phyloP scores from a whole-genome alignment of 2,888 invertebrate genomes.

The Pammene fasciana region DNA sequence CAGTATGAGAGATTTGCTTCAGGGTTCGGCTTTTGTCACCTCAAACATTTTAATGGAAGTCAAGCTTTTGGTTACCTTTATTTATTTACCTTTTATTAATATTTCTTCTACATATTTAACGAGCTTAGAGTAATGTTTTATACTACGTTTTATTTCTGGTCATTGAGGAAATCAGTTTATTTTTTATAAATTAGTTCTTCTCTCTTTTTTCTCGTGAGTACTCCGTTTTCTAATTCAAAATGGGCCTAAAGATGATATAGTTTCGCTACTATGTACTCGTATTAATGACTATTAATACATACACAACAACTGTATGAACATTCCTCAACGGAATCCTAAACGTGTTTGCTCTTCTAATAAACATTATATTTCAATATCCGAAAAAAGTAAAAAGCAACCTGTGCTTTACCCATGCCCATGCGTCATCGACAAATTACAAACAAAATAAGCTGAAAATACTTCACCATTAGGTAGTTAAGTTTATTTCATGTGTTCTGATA shows the following conservation, averaged over 20 bases:
- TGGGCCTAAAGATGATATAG: too few relatives aligned
- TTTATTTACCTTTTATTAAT: background rate
- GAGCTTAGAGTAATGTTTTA: too few relatives aligned
- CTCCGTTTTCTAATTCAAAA: too few relatives aligned
- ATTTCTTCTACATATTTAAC: background rate
- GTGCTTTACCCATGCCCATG: background rate
- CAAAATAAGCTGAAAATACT: conserved; percentile 13
- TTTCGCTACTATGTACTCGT: too few relatives aligned
- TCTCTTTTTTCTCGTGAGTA: too few relatives aligned
- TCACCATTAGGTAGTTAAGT: conserved; percentile 29
- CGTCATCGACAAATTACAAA: background rate
- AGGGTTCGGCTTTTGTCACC: conserved; percentile 49
- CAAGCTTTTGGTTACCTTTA: background rate
- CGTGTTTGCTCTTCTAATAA: too few relatives aligned
- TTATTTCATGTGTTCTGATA: conserved; percentile 52
- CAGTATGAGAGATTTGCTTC: conserved; percentile 54
- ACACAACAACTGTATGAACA: too few relatives aligned
- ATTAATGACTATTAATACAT: too few relatives aligned
- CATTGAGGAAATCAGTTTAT: too few relatives aligned
- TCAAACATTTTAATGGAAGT: conserved; percentile 12
- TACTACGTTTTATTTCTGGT: too few relatives aligned
- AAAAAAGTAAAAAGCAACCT: background rate
- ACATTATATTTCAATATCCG: background rate
- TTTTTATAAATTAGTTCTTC: too few relatives aligned
- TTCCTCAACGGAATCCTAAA: too few relatives aligned